These are phyloP conservation scores for Epinephelus malabaricus DNA, from an alignment of 2,797 vertebrate species.

Conservation along the genomic window DNA sequence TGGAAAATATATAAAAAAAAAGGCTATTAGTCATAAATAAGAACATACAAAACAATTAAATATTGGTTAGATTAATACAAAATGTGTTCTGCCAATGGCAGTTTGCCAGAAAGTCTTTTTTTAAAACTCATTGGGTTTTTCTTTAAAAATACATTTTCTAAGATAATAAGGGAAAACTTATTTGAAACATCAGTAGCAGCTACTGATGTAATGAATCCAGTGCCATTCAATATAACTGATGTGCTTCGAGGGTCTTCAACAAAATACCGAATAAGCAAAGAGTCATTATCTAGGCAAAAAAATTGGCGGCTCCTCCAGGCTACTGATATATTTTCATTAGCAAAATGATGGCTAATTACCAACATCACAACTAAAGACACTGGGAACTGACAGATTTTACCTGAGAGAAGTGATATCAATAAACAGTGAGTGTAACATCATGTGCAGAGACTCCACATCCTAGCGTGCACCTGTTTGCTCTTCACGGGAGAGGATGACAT, in stretches of 20 bases:
- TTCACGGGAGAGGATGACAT: constrained; percentile 49
- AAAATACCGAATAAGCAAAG: constrained; percentile 16
- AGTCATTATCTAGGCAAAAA: background rate
- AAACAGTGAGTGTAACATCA: constrained; percentile 18
- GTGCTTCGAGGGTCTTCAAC: background rate
- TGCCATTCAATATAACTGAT: background rate
- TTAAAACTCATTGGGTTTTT: background rate
- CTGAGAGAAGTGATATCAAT: constrained; percentile 25
- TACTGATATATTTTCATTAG: constrained; percentile 2
- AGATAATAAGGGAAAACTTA: background rate
- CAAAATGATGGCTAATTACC: constrained; percentile 11
- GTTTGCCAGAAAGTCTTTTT: background rate
- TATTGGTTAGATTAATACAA: background rate
- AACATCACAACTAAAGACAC: constrained; percentile 1
- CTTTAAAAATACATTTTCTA: background rate
- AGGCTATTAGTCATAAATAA: background rate
- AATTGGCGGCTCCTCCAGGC: background rate
- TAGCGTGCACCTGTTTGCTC: constrained; percentile 57
- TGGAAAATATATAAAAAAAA: background rate
- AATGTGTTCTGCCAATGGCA: background rate
- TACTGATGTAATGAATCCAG: background rate
- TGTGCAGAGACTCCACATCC: background rate
- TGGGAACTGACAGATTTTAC: constrained; percentile 12
- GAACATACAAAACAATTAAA: background rate
- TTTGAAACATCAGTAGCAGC: no score